Evolutionary conservation across 2,888 invertebrate genomes (phyloP).

Genomic region (Sicus ferrugineus): DNA sequence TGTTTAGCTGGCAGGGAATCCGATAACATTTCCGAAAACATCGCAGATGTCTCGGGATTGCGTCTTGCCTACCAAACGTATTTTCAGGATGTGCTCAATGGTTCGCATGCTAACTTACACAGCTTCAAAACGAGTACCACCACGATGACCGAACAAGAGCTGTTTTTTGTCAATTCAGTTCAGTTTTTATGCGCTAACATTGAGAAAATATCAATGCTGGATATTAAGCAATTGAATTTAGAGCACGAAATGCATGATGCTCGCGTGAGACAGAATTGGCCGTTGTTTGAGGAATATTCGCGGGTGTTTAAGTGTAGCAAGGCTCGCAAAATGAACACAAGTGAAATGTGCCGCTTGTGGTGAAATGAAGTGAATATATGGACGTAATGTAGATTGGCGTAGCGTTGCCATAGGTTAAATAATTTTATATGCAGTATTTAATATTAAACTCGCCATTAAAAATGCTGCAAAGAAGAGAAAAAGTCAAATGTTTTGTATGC

Average conservation of each 20-base stretch:
- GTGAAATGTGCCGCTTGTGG: constrained; percentile 50
- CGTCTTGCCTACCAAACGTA: constrained; percentile 50
- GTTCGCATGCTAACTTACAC: not conserved
- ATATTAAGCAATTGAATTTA: constrained; percentile 39
- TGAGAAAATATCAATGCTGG: constrained; percentile 42
- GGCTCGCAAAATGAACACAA: constrained; percentile 46
- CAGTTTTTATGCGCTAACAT: constrained; percentile 54
- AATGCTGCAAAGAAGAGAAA: no score
- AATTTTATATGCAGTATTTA: no score
- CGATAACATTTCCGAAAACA: constrained; percentile 49
- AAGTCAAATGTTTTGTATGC: no score
- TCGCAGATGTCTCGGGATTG: constrained; percentile 52
- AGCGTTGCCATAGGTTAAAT: no score
- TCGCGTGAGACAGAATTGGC: constrained; percentile 53
- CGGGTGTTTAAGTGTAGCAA: constrained; percentile 46
- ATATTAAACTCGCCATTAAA: no score
- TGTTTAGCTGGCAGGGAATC: constrained; percentile 41
- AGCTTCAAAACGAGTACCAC: not conserved
- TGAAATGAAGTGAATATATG: constrained; percentile 34
- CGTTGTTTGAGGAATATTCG: constrained; percentile 50
- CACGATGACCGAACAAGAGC: constrained; percentile 43
- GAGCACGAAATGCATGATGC: constrained; percentile 53
- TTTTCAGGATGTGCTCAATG: constrained; percentile 37
- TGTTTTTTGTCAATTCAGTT: constrained; percentile 55
- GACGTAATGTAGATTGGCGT: no score